A percentile compares a stretch with the other conserved stretches of the same genome.
Evolutionary conservation across 2,888 invertebrate genomes (phyloP).

Genomic region (Sericinus montela): DNA sequence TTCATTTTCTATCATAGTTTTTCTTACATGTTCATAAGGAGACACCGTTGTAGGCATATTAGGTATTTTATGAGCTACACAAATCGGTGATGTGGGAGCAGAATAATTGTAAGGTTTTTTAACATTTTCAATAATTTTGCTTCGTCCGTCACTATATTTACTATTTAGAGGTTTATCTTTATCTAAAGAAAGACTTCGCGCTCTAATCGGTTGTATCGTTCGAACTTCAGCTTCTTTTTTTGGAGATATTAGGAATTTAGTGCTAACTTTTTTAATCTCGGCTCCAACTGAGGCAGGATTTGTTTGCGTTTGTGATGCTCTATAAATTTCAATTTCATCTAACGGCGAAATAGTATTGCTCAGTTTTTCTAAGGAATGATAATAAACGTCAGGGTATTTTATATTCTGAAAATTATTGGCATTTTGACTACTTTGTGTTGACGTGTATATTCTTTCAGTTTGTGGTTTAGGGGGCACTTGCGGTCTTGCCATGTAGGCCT

Average conservation of each 20-base stretch:
- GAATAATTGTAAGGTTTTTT: slow-evolving; percentile 62
- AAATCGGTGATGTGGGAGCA: slow-evolving; percentile 67
- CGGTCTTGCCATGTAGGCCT: slow-evolving; percentile 41
- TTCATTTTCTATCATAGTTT: slow-evolving; percentile 61
- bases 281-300: slow-evolving; percentile 65
- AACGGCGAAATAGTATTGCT: slow-evolving; percentile 48
- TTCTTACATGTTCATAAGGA: slow-evolving; percentile 61
- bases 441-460: slow-evolving; percentile 33
- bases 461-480: slow-evolving; percentile 44
- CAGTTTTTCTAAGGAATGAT: slow-evolving; percentile 64
- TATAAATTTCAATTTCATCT: slow-evolving; percentile 56
- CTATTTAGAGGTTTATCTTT: slow-evolving; percentile 31
- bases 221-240: slow-evolving; percentile 72
- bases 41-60: slow-evolving; percentile 66
- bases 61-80: slow-evolving; percentile 55
- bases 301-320: slow-evolving; percentile 46
- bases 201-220: slow-evolving; percentile 63
- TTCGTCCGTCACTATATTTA: neutral
- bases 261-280: slow-evolving; percentile 70
- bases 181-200: slow-evolving; percentile 62
- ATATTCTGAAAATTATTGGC: slow-evolving; percentile 24
- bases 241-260: slow-evolving; percentile 66
- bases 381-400: slow-evolving; percentile 61
- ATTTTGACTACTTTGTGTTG: slow-evolving; percentile 24
- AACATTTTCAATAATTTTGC: slow-evolving; percentile 19